Evolutionary conservation across 2,888 invertebrate genomes (phyloP), one percentile per base, ranked within the genome.

Genomic region (Hypercompe scribonia): DNA sequence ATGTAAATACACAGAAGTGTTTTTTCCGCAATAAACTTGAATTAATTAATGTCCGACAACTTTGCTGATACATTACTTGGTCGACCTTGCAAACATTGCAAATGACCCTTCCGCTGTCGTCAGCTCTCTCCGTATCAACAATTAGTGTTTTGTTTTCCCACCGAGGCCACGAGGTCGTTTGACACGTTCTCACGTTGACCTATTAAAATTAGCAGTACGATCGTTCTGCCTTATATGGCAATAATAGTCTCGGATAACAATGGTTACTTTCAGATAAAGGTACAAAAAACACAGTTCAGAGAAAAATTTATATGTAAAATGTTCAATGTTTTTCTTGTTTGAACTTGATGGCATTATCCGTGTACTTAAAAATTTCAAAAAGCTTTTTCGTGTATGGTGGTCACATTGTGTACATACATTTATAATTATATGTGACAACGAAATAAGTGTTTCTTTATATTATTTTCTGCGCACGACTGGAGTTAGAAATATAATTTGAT

Each of bases 21-120:
- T 8, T 61, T 61, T 61, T 61, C 61, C 33, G 58, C 42, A 64
- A 31, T 64, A 70, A 70, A 36, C 69, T 70, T 34, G 31, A 61
- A 31, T 61, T 31, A 61, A 61, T 54, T n/a, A 68, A 68, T 33
- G 68, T 69, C n/a, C 31, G 24, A 70, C n/a, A 72, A 78, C 79
- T 65, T 78, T 46, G 84, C 80, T 82, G 83, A 82, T 73, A 64
- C 54, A 65, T 65, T 33, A 61, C 70, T 50, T 66, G 65, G 65
- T 73, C 70, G 36, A 54, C 72, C 68, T 81, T 79, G 76, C 75
- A 72, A 50, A 61, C 36, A 68, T 80, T 79, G 75, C 75, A 72
- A 50, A 58, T 42, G 67, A 67, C 69, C 71, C 80, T 85, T 86
- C 86, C 82, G 85, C 82, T 81, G 79, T 79, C 80, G 81, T 78